phyloP scores from a whole-genome alignment of 1,140 invertebrate genomes.

The Hypsibius dujardini region DNA sequence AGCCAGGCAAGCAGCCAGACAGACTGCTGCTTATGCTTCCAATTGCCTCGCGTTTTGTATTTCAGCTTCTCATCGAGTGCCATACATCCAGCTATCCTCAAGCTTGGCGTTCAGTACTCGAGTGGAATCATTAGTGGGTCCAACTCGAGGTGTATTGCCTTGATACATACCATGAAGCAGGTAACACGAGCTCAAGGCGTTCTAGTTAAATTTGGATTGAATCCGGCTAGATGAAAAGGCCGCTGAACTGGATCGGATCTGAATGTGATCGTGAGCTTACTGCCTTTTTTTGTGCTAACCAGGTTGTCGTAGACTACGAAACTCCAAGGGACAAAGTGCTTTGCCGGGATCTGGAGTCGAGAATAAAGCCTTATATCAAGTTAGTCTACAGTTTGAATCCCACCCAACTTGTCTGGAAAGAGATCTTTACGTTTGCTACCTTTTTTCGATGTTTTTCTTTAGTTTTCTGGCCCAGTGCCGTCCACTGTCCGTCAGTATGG shows the following conservation, averaged over 20 bases:
- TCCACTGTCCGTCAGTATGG: conserved; percentile 65
- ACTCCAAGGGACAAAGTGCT: conserved; percentile 63
- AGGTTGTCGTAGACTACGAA: conserved; percentile 45
- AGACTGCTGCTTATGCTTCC: too few species aligned
- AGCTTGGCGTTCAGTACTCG: conserved; percentile 61
- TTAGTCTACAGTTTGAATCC: conserved; percentile 25
- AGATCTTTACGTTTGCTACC: neutral
- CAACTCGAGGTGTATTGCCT: conserved; percentile 64
- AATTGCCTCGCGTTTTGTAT: too few species aligned
- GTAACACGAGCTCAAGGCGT: too few species aligned
- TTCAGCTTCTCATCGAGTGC: conserved; percentile 26
- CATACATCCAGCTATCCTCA: conserved; percentile 58
- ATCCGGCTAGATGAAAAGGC: too few species aligned
- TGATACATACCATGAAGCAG: conserved; percentile 54
- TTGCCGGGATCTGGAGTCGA: conserved; percentile 52
- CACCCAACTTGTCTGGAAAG: too few species aligned
- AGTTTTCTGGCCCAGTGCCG: conserved; percentile 58
- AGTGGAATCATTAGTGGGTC: conserved; percentile 54
- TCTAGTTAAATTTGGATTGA: too few species aligned
- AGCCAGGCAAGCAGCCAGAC: too few species aligned
- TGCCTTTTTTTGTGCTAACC: conserved; percentile 20
- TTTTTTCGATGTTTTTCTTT: conserved; percentile 27
- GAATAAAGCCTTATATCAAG: conserved; percentile 42
- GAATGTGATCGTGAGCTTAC: too few species aligned
- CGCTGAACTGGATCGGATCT: too few species aligned